Base-by-base conservation (phyloP, 2,113 vertebrate genomes). In the Galbula dea region DNA sequence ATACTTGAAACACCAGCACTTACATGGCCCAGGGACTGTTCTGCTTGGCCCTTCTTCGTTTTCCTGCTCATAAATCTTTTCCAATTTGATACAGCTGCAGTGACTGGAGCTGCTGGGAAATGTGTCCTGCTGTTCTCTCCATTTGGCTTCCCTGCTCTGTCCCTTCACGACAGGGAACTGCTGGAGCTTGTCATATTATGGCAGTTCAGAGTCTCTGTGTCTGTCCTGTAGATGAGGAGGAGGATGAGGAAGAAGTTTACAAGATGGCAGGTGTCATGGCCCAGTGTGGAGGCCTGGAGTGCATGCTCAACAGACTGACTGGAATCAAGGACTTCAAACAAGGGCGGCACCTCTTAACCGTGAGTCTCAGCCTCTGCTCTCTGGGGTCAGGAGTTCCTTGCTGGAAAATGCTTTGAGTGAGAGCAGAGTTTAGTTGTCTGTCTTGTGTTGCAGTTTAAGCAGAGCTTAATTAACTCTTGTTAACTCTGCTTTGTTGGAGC, bases 181-280 rank as follows among this genome's bases (percentile, higher is more conserved):
- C 71, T 6, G 0, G 3, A 49, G 39, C 5, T 26, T 69, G 72
- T 43, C 32, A 3, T 8, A 0, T 7, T 52, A 37, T 30, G 26
- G 11, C 59, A 67, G 52, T 83, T 89, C 59, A 36, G 72, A 93
- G 27, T 13, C 11, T 18, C 29, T 27, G 6, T 94, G 49, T 82
- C n/a, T 83, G n/a, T 66, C 81, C 77, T 94, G 32, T 75, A 99
- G 99, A 99, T 97, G 99, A 99, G 89, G 99, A 99, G 91, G 99
- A 99, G 89, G 99, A 99, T 81, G 99, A 99, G 90, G 99, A 99
- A 72, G 99, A 99, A 82, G 99, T 99, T 20, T 99, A 99, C 89
- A 99, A 99, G 95, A 99, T 99, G 99, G 99, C 99, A 9, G 98
- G 99, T 10, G 99, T 99, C 76, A 99, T 99, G 99, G 99, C 99